phyloP scores from a whole-genome alignment of 1,140 invertebrate genomes.

The Babylonia areolata region DNA sequence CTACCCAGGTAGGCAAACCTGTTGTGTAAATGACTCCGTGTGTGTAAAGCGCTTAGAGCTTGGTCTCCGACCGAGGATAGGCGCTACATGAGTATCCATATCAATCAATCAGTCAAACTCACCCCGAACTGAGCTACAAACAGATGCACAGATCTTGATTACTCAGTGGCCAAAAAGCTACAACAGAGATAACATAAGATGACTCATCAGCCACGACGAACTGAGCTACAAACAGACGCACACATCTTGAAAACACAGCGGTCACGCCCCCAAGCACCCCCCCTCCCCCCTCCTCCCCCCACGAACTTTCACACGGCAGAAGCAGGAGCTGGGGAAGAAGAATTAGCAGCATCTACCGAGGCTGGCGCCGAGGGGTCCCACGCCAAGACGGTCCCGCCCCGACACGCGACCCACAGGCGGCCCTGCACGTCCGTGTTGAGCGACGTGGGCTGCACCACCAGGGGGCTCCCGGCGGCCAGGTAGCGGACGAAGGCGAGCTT shows the following conservation, averaged over 20 bases:
- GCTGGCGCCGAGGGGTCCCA: neutral
- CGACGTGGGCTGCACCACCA: slow-evolving; percentile 1
- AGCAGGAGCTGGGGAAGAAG: neutral
- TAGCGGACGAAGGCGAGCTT: neutral
- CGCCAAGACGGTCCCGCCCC: neutral
- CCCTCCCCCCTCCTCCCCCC: too few species aligned
- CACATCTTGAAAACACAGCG: too few species aligned
- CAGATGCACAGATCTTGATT: neutral
- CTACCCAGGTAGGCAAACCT: too few species aligned
- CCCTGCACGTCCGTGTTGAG: neutral
- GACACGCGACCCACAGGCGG: slow-evolving; percentile 6
- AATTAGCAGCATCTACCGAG: neutral
- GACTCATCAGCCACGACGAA: neutral
- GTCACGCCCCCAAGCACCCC: too few species aligned
- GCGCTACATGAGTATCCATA: too few species aligned
- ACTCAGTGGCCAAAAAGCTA: too few species aligned
- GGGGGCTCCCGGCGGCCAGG: neutral
- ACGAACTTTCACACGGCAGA: neutral
- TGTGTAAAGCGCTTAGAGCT: too few species aligned
- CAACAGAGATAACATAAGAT: too few species aligned
- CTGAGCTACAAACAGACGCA: neutral
- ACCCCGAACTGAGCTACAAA: neutral
- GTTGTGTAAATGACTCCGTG: too few species aligned
- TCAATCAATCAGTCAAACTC: too few species aligned
- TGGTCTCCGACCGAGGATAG: too few species aligned